Evolutionary conservation across 1,140 invertebrate genomes (phyloP), one percentile per base, ranked within the genome.

Genomic region (Formica exsecta): DNA sequence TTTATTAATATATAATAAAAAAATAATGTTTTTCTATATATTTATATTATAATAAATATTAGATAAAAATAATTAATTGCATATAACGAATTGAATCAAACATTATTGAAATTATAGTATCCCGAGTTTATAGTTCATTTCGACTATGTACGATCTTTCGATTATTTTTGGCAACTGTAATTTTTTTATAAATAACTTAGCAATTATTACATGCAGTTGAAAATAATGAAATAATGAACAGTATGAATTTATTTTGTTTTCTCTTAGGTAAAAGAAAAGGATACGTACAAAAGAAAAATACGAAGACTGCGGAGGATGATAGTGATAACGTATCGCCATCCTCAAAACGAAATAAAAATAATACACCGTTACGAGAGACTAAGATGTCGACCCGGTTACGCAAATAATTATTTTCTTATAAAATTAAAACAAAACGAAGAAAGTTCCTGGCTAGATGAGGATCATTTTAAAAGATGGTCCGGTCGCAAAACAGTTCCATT

Each of bases 341-440:
- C 9, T 0, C 7, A 19, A 90, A 85, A 51, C 77, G 65, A 71
- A 85, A 36, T 80, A 88, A 59, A 65, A 36, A 0, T 3, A 5
- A 5, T 57, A 38, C 61, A 81, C 11, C 22, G 0, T 0, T 59
- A 19, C 4, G 16, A 3, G 3, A 9, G 41, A 57, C 25, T 62
- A 81, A 51, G 19, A 68, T 11, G 48, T 89, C 88, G 2, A 7
- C 48, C 32, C 85, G 87, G 61, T 79, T 84, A 36, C 59, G n/a
- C 32, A 19, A 22, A 74, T 73, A 70, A 62, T 64, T 79, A 16
- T 9, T 51, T 19, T 2, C n/a, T 38, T 61, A 0, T 75, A 59
- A 32, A 71, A 68, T 79, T 59, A 66, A 44, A 61, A 29, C 44
- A 48, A 48, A 48, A 4, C 3, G 3, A 48, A 48, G 44, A 48